Conservation (phyloP, 2,113 vertebrate species). For the Nymphicus hollandicus region DNA sequence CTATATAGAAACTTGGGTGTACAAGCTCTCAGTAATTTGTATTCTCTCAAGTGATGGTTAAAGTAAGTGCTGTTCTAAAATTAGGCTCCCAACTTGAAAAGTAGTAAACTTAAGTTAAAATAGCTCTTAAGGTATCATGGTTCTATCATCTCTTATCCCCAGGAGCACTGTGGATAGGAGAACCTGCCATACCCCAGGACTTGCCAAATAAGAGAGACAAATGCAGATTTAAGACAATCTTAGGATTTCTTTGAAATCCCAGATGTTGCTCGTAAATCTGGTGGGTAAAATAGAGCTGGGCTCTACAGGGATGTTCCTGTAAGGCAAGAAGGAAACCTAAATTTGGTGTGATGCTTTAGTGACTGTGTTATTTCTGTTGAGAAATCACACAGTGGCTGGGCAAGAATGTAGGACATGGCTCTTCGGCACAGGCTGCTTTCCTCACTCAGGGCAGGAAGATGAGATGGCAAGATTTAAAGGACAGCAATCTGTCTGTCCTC, state of each 20-base stretch:
- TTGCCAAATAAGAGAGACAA: conserved; percentile 5
- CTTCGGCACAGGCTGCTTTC: neutral
- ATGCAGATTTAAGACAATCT: neutral
- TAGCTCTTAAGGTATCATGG: neutral
- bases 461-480: neutral
- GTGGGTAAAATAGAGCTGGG: neutral
- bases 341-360: neutral
- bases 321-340: neutral
- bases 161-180: neutral
- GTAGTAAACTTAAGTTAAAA: neutral
- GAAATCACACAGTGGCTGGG: neutral
- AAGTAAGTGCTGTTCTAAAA: neutral
- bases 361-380: neutral
- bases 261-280: neutral
- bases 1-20: neutral
- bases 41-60: neutral
- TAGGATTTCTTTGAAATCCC: neutral
- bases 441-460: neutral
- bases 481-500: neutral
- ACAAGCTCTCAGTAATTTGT: neutral
- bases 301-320: neutral
- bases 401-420: conserved; percentile 20
- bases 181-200: neutral
- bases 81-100: neutral
- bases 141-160: neutral